Conservation (phyloP, 2,113 vertebrate genomes). For the Hippocampus barbouri region DNA sequence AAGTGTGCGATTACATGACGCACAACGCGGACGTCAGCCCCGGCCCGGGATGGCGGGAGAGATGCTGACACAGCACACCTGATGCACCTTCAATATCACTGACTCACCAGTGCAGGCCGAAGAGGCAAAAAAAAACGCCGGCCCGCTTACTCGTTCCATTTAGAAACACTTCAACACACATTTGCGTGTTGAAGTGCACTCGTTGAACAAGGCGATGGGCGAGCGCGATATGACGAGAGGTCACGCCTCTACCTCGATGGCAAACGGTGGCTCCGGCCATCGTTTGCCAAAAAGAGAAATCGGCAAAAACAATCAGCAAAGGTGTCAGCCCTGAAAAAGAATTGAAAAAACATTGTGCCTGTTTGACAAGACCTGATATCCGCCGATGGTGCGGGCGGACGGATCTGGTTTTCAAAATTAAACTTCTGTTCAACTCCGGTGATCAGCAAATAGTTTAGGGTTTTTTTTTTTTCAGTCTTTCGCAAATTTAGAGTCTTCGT, state of each 20-base stretch:
- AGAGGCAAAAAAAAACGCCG: neutral
- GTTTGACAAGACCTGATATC: too few species aligned
- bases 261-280: neutral
- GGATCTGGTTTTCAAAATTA: too few species aligned
- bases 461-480: too few species aligned
- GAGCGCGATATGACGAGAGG: conserved; percentile 8
- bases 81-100: conserved; percentile 41
- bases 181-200: conserved; percentile 4
- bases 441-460: too few species aligned
- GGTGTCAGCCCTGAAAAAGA: too few species aligned
- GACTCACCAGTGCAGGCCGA: neutral
- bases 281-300: too few species aligned
- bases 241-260: conserved; percentile 22
- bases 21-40: conserved; percentile 49
- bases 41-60: conserved; percentile 32
- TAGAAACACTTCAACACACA: neutral
- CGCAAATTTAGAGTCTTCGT: too few species aligned
- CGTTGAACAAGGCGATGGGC: conserved; percentile 4
- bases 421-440: too few species aligned
- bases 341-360: too few species aligned
- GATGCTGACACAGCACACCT: conserved; percentile 72
- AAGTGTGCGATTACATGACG: conserved; percentile 31
- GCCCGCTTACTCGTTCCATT: conserved; percentile 1
- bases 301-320: too few species aligned
- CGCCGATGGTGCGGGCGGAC: too few species aligned